Evolutionary conservation across 2,888 invertebrate genomes (phyloP).

Genomic region (Metellina segmentata): DNA sequence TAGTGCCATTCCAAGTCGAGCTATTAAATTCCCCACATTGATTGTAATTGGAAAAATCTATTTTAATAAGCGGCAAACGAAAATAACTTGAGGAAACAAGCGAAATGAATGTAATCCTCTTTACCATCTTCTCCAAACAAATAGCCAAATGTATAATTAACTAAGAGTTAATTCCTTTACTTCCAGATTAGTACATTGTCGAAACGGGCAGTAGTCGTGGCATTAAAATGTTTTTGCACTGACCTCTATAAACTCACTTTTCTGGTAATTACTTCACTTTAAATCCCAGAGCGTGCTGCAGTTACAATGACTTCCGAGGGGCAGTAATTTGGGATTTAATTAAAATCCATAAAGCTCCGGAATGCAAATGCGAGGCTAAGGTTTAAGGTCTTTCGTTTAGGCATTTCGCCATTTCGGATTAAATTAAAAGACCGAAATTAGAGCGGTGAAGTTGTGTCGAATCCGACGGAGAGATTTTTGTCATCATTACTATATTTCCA

Average conservation of each 20-base stretch:
- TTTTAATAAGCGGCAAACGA: too few relatives aligned
- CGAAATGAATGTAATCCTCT: too few relatives aligned
- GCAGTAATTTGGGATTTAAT: slow-evolving; percentile 44
- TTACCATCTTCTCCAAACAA: not conserved
- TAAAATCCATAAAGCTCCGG: slow-evolving; percentile 17
- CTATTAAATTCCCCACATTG: too few relatives aligned
- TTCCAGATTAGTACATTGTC: slow-evolving; percentile 9
- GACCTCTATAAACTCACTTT: not conserved
- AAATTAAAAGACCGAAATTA: not conserved
- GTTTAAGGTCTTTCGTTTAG: not conserved
- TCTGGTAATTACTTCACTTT: slow-evolving; percentile 15
- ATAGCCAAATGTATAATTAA: not conserved
- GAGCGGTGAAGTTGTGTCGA: not conserved
- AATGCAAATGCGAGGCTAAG: slow-evolving; percentile 2
- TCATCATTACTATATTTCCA: not conserved
- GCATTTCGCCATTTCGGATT: slow-evolving; percentile 3
- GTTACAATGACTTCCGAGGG: not conserved
- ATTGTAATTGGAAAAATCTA: too few relatives aligned
- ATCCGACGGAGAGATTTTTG: not conserved
- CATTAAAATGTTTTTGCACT: not conserved
- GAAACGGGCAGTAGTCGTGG: not conserved
- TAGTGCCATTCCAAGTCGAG: too few relatives aligned
- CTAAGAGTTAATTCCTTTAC: slow-evolving; percentile 3
- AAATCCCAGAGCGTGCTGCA: not conserved
- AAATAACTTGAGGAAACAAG: too few relatives aligned